Base-by-base conservation (phyloP, 1,140 invertebrate genomes). In the Xylocopa sonorina region DNA sequence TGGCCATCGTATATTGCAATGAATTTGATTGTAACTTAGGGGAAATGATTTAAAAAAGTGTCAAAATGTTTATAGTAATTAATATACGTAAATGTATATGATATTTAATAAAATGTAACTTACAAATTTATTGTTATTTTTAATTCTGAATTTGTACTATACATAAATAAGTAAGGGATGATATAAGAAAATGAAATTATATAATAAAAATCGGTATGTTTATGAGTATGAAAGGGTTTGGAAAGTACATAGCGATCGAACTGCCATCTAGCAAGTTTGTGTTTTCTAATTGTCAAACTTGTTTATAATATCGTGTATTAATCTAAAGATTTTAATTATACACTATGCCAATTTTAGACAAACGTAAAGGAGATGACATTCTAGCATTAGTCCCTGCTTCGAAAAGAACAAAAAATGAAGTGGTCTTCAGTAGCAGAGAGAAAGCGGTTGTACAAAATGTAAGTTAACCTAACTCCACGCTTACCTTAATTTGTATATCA, bases 381-480 rank as follows among this genome's bases (percentile, higher is more conserved):
- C 93, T 94, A 57, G 94, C 95, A 12, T 81, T 97, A 16, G 95
- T 97, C 4, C 95, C 95, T 12, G 93, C 92, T 18, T 93, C 94
- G 0, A 97, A 97, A 91, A 95, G 94, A 86, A 94, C 94, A 0
- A 94, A 95, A 88, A 95, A 95, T 94, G 96, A 97, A 92, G 94
- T 97, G 55, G 93, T 94, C 32, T 93, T 94, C 10, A 95, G 94
- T 60, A 94, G 93, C 38, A 94, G 95, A 92, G 95, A 96, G 89
- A 96, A 95, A 90, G 94, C 95, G n/a, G 93, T 95, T 5, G 92
- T 95, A 75, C 94, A 95, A 88, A 94, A 94, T 57, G 93, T 94
- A 89, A 92, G 92, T 90, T 78, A 43, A 57, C 27, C 38, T 82
- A 88, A 88, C 80, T 84, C 88, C 24, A 82, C 3, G 38, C 34